Base-by-base conservation (phyloP, 2,113 vertebrate genomes). In the Ploceus nigricollis region DNA sequence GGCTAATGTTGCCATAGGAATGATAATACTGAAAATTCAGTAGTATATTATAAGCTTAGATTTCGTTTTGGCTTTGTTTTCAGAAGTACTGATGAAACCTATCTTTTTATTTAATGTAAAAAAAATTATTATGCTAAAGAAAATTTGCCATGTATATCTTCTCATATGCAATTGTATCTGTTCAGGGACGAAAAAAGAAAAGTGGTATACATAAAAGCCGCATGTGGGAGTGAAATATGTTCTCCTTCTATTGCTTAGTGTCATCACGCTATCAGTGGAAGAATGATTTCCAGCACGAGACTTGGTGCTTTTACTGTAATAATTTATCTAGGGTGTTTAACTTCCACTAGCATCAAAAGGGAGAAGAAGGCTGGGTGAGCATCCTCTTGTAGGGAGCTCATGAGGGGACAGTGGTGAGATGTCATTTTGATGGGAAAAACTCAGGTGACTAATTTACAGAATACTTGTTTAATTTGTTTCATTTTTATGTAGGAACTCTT, bases 211-310 rank as follows among this genome's bases (percentile, higher is more conserved):
- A 1, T 60, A 87, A 21, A 83, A 75, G 48, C 76, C 15, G 48
- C 30, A 33, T 15, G 88, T 87, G 77, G 82, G 90, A 95, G 82
- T 93, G 92, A 96, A 93, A 89, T 92, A 61, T 68, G 57, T 90
- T 93, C 65, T 91, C 42, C 50, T 78, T 82, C 82, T 81, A 90
- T 53, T 87, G 88, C 89, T 91, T 81, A 45, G 72, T 93, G 86
- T 83, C 86, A 90, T 92, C 6, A 0, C 5, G 3, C 61, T 86
- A 90, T 92, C 92, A 87, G 27, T 45, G 45, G 56, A 57, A 87
- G 92, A 95, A 83, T 84, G 88, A 90, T 94, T 95, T 92, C 80
- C n/a, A 86, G 60, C 45, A 78, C 19, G 71, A 87, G 60, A 63
- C 39, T 44, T 0, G 0, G 18, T 85, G 64, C 21, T 90, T 88